Conservation (phyloP, 2,888 invertebrate species). For the Trichogramma dendrolimi region DNA sequence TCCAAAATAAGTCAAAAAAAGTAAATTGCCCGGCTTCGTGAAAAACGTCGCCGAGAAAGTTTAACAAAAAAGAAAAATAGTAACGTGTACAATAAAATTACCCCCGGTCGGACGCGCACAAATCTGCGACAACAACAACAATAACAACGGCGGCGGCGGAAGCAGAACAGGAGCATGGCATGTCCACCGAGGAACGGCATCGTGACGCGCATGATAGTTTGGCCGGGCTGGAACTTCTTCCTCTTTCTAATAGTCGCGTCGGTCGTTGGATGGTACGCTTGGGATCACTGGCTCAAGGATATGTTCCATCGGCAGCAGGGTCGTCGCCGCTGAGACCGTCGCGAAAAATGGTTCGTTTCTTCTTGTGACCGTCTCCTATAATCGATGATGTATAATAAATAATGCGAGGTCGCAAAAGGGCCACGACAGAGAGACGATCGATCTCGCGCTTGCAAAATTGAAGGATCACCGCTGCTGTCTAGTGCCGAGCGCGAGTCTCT, state of each 20-base stretch:
- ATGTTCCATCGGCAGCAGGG: too few relatives aligned
- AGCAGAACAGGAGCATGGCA: constrained; percentile 29
- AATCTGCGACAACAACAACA: not conserved
- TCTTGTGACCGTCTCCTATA: too few relatives aligned
- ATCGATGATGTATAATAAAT: too few relatives aligned
- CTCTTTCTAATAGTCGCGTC: constrained; percentile 35
- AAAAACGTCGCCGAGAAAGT: constrained; percentile 1
- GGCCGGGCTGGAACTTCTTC: constrained; percentile 40
- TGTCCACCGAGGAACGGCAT: constrained; percentile 19
- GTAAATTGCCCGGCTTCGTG: not conserved
- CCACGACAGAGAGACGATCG: too few relatives aligned
- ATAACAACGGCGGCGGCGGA: not conserved
- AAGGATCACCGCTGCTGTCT: too few relatives aligned
- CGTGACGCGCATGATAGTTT: constrained; percentile 28
- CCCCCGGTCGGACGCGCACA: not conserved
- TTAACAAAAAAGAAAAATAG: not conserved
- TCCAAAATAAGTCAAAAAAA: constrained; percentile 11
- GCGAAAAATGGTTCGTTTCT: not conserved
- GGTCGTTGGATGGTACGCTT: constrained; percentile 31
- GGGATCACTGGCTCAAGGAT: constrained; percentile 30
- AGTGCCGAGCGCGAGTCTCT: too few relatives aligned
- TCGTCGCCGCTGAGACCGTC: not conserved
- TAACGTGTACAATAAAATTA: not conserved
- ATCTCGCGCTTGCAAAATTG: too few relatives aligned
- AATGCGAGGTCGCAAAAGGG: too few relatives aligned